These are phyloP conservation scores for Andrena minutula DNA, from an alignment of 2,888 invertebrate species.

Conservation along the genomic window DNA sequence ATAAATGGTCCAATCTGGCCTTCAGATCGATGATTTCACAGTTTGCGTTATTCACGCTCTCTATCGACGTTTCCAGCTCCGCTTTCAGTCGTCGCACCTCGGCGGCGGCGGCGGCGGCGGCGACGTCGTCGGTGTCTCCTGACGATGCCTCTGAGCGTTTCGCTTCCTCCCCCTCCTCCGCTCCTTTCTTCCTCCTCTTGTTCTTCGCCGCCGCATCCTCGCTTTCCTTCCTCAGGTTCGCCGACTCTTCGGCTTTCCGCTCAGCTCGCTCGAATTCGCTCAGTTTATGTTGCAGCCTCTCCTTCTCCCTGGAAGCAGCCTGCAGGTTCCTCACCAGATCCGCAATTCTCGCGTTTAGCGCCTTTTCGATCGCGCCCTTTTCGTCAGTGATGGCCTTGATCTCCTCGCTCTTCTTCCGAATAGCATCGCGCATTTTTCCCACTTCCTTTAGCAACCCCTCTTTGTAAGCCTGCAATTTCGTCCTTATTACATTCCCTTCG, in stretches of 20 bases:
- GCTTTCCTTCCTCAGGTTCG: background rate
- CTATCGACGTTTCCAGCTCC: constrained; percentile 43
- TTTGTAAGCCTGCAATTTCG: constrained; percentile 58
- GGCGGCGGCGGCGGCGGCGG: background rate
- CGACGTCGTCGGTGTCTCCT: constrained; percentile 1
- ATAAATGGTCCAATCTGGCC: constrained; percentile 26
- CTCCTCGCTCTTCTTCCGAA: constrained; percentile 58
- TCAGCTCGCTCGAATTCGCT: constrained; percentile 7
- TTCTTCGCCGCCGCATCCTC: background rate
- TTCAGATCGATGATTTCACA: constrained; percentile 31
- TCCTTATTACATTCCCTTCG: constrained; percentile 46
- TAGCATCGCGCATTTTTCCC: constrained; percentile 42
- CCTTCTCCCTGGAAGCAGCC: constrained; percentile 39
- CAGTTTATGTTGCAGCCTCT: constrained; percentile 39
- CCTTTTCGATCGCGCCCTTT: constrained; percentile 25
- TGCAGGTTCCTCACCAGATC: constrained; percentile 36
- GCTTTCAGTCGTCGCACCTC: constrained; percentile 41
- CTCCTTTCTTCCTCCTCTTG: background rate
- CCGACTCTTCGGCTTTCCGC: background rate
- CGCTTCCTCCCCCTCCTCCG: background rate
- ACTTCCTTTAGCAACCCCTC: constrained; percentile 52
- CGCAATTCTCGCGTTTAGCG: constrained; percentile 16
- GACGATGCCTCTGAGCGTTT: background rate
- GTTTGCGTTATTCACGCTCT: constrained; percentile 46
- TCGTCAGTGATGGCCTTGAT: constrained; percentile 55